phyloP scores from a whole-genome alignment of 2,797 vertebrate species.

The Orestias chungarensis region DNA sequence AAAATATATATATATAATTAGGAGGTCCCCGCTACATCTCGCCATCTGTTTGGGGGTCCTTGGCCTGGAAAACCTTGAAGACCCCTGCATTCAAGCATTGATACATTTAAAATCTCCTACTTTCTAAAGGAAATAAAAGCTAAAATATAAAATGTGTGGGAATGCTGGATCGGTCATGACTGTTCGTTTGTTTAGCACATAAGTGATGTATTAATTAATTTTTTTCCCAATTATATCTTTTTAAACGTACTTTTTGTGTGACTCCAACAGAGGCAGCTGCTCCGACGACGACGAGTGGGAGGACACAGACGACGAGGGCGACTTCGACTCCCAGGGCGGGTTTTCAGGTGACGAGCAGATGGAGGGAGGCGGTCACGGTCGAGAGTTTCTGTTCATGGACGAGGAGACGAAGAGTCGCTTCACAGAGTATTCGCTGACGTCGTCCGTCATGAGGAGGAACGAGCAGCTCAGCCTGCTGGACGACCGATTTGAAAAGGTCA shows the following conservation, averaged over 20 bases:
- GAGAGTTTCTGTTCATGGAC: conserved; percentile 85
- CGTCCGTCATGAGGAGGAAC: conserved; percentile 93
- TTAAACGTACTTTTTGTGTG: conserved; percentile 11
- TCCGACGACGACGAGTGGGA: conserved; percentile 83
- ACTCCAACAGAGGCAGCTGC: conserved; percentile 32
- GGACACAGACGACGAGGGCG: conserved; percentile 78
- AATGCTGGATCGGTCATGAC: background rate
- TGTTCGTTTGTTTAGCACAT: background rate
- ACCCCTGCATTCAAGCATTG: too few relatives aligned
- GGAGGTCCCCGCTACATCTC: too few relatives aligned
- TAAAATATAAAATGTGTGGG: background rate
- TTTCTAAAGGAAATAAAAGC: background rate
- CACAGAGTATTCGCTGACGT: conserved; percentile 94
- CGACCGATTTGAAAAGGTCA: conserved; percentile 92
- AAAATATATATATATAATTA: too few relatives aligned
- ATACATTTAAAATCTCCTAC: too few relatives aligned
- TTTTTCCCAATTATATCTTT: background rate
- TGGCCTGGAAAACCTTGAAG: too few relatives aligned
- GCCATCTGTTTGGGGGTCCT: too few relatives aligned
- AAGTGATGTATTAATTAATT: background rate
- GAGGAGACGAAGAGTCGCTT: conserved; percentile 96
- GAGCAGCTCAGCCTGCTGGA: conserved; percentile 93
- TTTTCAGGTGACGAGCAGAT: conserved; percentile 74
- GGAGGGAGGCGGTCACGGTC: conserved; percentile 1
- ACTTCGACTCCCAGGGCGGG: conserved; percentile 78